Evolutionary conservation across 2,113 vertebrate species (phyloP).

Genomic region (Meriones unguiculatus): DNA sequence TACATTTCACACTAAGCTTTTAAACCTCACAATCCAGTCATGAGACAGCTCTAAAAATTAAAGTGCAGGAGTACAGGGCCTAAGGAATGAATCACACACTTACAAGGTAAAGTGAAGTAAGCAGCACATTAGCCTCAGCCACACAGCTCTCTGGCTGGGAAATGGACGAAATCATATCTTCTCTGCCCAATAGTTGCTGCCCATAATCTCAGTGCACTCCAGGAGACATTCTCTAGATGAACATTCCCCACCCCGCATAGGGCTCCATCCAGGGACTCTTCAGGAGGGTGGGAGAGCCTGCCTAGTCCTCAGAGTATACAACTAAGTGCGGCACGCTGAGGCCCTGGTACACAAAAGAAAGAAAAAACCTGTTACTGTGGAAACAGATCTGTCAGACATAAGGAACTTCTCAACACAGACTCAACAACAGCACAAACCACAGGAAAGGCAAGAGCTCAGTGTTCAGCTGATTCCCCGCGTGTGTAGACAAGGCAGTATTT

Average conservation of each 20-base stretch:
- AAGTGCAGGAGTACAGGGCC: background rate
- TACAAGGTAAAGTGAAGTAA: background rate
- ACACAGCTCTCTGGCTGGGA: background rate
- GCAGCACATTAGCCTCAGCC: background rate
- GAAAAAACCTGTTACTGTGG: background rate
- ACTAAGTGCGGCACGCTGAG: background rate
- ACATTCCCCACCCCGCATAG: background rate
- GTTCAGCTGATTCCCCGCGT: background rate
- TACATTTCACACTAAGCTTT: background rate
- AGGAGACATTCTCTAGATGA: background rate
- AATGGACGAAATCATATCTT: background rate
- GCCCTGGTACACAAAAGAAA: background rate
- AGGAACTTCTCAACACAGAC: background rate
- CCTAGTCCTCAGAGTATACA: background rate
- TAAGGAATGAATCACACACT: background rate
- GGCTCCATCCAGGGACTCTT: background rate
- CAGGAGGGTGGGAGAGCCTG: background rate
- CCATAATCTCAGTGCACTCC: background rate
- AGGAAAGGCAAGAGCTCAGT: background rate
- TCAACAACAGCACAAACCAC: background rate
- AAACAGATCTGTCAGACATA: background rate
- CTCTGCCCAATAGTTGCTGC: background rate
- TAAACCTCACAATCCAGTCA: background rate
- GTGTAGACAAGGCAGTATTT: background rate
- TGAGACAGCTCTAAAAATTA: background rate